Percentiles rank a stretch among this genome's conserved stretches.
Evolutionary conservation across 2,797 vertebrate species (phyloP).

Genomic region (Parotocinclus haroldoi): DNA sequence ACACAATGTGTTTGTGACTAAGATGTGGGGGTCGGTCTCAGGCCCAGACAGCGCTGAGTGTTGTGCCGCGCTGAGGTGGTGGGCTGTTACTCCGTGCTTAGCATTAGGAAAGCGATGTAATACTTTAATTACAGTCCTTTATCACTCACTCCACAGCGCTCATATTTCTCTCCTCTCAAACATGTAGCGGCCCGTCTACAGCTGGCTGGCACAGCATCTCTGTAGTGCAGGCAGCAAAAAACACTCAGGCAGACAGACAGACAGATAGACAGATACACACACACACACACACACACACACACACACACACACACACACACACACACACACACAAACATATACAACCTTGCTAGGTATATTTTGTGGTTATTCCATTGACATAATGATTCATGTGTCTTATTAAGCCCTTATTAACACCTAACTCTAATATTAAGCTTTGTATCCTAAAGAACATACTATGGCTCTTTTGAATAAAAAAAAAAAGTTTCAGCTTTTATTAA

Average conservation of each 20-base stretch:
- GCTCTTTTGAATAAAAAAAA: too few relatives aligned
- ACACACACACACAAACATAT: slow-evolving; percentile 20
- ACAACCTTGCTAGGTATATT: neutral
- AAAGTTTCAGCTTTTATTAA: too few relatives aligned
- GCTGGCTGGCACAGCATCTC: slow-evolving; percentile 44
- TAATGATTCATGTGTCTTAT: too few relatives aligned
- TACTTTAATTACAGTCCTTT: slow-evolving; percentile 57
- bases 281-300: too few relatives aligned
- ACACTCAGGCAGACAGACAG: slow-evolving; percentile 22
- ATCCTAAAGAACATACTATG: too few relatives aligned
- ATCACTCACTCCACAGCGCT: slow-evolving; percentile 51
- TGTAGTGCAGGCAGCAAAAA: slow-evolving; percentile 23
- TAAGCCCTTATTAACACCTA: too few relatives aligned
- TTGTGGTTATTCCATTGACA: too few relatives aligned
- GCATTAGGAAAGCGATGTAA: slow-evolving; percentile 56
- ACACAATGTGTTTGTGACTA: slow-evolving; percentile 31
- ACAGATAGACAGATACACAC: too few relatives aligned
- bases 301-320: too few relatives aligned
- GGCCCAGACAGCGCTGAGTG: slow-evolving; percentile 43
- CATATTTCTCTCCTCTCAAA: slow-evolving; percentile 49
- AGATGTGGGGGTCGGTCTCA: slow-evolving; percentile 35
- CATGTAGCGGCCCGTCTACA: slow-evolving; percentile 48
- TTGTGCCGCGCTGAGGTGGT: slow-evolving; percentile 48
- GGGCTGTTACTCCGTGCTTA: slow-evolving; percentile 54
- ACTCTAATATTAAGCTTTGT: too few relatives aligned